These are phyloP conservation scores for Drosophila trapezifrons DNA, from an alignment of 1,140 invertebrate species.

Conservation along the genomic window DNA sequence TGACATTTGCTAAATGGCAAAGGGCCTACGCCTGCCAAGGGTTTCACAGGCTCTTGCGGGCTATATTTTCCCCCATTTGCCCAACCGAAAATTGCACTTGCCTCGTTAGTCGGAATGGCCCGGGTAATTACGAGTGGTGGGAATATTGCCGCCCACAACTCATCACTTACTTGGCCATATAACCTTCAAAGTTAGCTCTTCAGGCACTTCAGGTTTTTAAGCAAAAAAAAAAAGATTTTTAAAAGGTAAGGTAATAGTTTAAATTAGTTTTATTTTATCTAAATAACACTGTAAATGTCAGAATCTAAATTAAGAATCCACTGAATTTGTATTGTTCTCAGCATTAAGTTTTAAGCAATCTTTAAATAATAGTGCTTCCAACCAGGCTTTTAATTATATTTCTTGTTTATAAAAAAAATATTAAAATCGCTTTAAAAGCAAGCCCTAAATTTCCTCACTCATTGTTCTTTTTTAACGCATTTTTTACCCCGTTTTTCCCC, in stretches of 20 bases:
- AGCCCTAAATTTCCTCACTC: not conserved
- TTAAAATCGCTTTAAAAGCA: not conserved
- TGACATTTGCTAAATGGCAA: conserved; percentile 75
- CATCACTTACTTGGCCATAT: conserved; percentile 15
- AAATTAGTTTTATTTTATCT: not conserved
- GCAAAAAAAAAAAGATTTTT: not conserved
- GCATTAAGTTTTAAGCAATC: not conserved
- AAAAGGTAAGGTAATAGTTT: not conserved
- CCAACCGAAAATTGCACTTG: conserved; percentile 60
- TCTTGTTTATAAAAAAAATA: not conserved
- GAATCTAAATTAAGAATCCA: rapidly evolving
- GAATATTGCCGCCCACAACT: conserved; percentile 9
- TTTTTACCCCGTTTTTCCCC: not conserved
- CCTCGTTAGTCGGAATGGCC: conserved; percentile 67
- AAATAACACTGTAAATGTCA: not conserved
- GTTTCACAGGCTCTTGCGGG: conserved; percentile 42
- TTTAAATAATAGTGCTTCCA: too few relatives aligned
- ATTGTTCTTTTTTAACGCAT: not conserved
- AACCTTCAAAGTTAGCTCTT: conserved; percentile 24
- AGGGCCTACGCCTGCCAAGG: conserved; percentile 31
- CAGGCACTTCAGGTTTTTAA: not conserved
- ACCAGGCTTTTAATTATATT: not conserved
- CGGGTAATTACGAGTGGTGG: conserved; percentile 58
- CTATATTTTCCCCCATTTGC: conserved; percentile 66
- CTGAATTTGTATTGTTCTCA: not conserved